Evolutionary conservation across 2,888 invertebrate species (phyloP), one percentile per base, ranked within the genome.

Genomic region (Himalopsyche japonica): DNA sequence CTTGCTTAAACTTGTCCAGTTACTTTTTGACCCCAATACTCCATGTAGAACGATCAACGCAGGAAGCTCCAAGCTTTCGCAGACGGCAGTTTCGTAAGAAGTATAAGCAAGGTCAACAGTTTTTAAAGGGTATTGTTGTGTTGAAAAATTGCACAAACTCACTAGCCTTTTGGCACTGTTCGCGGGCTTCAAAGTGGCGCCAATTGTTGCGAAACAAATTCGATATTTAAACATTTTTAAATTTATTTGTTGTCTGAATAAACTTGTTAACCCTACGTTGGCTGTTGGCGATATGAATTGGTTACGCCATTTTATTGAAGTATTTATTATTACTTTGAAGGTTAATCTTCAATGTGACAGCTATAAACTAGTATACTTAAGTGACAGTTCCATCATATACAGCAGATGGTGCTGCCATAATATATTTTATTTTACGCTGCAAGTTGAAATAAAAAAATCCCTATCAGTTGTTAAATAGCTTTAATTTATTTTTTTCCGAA

Each of bases 31-130:
- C 0, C 98, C 97, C 87, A 99, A 37, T 18, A 98, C 91, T 0
- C 97, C 98, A 89, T 98, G 98, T 89, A 96, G 93, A 80, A 98
- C 95, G 5, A 98, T 91, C 79, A 98, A 90, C n/a, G 97, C 97
- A 0, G 93, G 91, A 57, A 88, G 88, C 34, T 88, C 89, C 6
- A 78, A 32, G 24, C 90, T 89, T 79, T 90, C 88, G 48, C 91
- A 89, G 2, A 89, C 87, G 76, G 91, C 91, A 87, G 90, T 92
- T 89, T 95, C 95, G 88, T 95, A 96, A 27, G 94, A 93, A 27
- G 94, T 93, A 87, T 94, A 95, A 0, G 95, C 93, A 88, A 96
- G 90, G 88, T 94, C 93, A 6, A 96, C 93, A 1, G 95, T 91
- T 49, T 87, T 85, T 24, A 87, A 27, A n/a, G 81, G 81, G 30